Evolutionary conservation across 2,797 vertebrate genomes (phyloP), one percentile per base, ranked within the genome.

Genomic region (Manis crassicaudata): DNA sequence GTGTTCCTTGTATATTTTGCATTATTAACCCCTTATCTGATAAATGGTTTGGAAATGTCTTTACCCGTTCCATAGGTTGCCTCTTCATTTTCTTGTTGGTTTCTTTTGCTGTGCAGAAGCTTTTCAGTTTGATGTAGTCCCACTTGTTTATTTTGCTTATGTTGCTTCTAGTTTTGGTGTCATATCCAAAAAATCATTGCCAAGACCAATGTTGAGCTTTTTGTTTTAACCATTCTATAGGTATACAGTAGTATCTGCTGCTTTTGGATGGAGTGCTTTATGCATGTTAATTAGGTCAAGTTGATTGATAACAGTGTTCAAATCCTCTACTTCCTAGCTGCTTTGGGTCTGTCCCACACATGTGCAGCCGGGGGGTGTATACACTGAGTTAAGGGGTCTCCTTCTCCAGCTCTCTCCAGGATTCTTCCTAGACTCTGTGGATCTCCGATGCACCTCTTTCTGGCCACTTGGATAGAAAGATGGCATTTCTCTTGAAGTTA

Each of bases 141-240:
- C n/a, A 16, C 32, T 90, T 37, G 29, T 70, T 81, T 81, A 29
- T 46, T 93, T 72, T 62, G 25, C 25, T 70, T 67, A 60, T 87
- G 40, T 87, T 79, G 40, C 52, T 92, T 70, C 40, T 79, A 58
- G 13, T 87, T 87, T 58, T 87, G 63, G 43, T 87, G 65, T 93
- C 54, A 80, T 40, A 79, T 87, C 54, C 14, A 86, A 87, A 86
- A 58, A 80, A 54, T 62, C 76, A 54, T 40, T 80, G 73, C 54
- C 54, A 52, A 70, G 52, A 80, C 75, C 65, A 87, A 25, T 72
- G 20, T 62, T 40, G 52, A 81, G 40, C 37, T 60, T 60, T 43
- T 70, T n/a, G 65, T 58, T 92, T 68, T 68, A 58, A 68, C 62
- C 52, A 60, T 70, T 94, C 6, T 70, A 52, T 50, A 58, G 50